These are phyloP conservation scores for Mizuhopecten yessoensis DNA, from an alignment of 1,140 invertebrate species.

Conservation along the genomic window DNA sequence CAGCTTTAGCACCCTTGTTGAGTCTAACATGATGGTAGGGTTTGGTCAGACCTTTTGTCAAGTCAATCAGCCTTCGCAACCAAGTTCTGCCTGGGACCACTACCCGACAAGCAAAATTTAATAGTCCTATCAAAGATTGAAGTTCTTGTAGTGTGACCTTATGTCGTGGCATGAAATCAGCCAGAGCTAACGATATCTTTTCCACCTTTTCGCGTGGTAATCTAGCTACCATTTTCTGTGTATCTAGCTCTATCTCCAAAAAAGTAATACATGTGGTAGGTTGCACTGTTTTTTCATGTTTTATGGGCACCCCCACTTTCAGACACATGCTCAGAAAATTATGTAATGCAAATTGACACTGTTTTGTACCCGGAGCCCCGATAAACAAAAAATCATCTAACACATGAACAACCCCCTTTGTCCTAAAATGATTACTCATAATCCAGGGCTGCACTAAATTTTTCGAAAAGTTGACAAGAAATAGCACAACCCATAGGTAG, in stretches of 20 bases:
- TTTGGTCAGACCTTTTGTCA: neutral
- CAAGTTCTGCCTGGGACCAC: slow-evolving; percentile 48
- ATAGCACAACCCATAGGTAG: too few species aligned
- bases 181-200: too few species aligned
- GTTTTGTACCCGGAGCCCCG: neutral
- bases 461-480: slow-evolving; percentile 56
- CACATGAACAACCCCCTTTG: slow-evolving; percentile 25
- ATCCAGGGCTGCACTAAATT: slow-evolving; percentile 52
- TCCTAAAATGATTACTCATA: neutral
- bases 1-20: neutral
- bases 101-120: slow-evolving; percentile 56
- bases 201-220: slow-evolving; percentile 46
- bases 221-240: slow-evolving; percentile 26
- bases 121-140: slow-evolving; percentile 51
- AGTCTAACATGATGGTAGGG: slow-evolving; percentile 27
- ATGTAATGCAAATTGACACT: neutral
- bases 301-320: slow-evolving; percentile 45
- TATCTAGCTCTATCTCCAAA: slow-evolving; percentile 52
- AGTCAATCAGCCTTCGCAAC: slow-evolving; percentile 48
- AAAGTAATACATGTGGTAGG: slow-evolving; percentile 47
- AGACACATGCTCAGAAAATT: neutral
- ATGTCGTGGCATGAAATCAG: neutral
- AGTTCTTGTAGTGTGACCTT: slow-evolving; percentile 46
- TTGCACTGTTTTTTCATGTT: too few species aligned
- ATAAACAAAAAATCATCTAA: slow-evolving; percentile 58